Base-by-base conservation (phyloP, 1,140 invertebrate species). In the Drosophila funebris region DNA sequence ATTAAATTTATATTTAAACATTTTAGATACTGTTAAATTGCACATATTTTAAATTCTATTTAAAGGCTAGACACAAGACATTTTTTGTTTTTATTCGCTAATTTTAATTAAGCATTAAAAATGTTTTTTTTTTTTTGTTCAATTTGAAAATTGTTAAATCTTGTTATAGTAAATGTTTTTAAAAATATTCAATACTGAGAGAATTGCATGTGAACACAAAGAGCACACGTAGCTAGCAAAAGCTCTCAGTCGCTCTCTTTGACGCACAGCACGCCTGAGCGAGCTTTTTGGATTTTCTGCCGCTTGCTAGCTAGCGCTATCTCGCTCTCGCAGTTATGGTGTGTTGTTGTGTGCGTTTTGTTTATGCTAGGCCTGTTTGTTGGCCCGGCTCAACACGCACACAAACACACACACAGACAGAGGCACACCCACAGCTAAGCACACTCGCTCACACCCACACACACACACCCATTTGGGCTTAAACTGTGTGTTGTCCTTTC, bases 301-400 rank as follows among this genome's bases (percentile, higher is more conserved):
- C 14, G 33, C 39, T 58, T 39, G 43, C 14, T n/a, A 9, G 31
- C 1, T 60, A 43, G 14, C 11, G 37, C 46, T 44, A n/a, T 44
- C 16, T 57, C 8, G 13, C 27, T 46, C 36, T 16, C 44, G 7
- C 18, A 27, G 13, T n/a, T n/a, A 1, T 20, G 4, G 8, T 8
- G 14, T 16, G 3, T 20, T 60, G 29, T 31, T 69, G 66, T 58
- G n/a, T 70, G 43, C 16, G 39, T 39, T 73, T 73, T 73, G 70
- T 73, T 73, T 73, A 73, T 73, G 56, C 56, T 48, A 37, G 31
- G 70, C 54, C 54, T 61, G 64, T 68, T 73, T 73, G 56, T 72
- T 72, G 53, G 64, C 70, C 70, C 70, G 70, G 64, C 64, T 60
- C 22, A 58, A 37, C 53, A 29, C 20, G 20, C 63, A 31, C 36